phyloP scores from a whole-genome alignment of 2,113 vertebrate genomes.

The Picathartes gymnocephalus region DNA sequence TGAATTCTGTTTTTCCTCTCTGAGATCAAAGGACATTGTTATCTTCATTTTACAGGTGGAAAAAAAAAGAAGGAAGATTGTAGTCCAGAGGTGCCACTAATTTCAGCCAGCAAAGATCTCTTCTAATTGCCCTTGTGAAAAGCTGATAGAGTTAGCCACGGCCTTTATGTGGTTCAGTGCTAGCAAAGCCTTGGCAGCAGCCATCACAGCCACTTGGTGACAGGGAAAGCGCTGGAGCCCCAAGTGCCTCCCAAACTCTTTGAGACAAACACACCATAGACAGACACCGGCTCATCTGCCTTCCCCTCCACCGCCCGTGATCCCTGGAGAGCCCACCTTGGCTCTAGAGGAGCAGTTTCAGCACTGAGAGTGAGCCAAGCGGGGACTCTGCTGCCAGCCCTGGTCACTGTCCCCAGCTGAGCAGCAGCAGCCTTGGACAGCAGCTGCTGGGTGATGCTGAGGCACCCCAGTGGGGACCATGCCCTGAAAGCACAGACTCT shows the following conservation, averaged over 20 bases:
- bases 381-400: background rate
- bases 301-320: background rate
- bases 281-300: background rate
- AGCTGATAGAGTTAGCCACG: background rate
- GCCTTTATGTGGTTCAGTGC: background rate
- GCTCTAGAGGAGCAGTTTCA: background rate
- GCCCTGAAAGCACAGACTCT: background rate
- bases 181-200: background rate
- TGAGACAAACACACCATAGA: rapidly evolving
- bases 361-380: rapidly evolving
- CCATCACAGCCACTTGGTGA: background rate
- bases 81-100: conserved; percentile 6
- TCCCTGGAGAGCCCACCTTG: background rate
- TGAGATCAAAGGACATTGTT: conserved; percentile 2
- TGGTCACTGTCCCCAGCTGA: rapidly evolving
- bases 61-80: background rate
- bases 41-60: conserved; percentile 54
- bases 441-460: rapidly evolving
- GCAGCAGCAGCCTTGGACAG: background rate
- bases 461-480: background rate
- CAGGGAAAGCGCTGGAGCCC: rapidly evolving
- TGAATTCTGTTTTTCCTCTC: conserved; percentile 5
- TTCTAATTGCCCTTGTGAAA: conserved; percentile 24
- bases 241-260: background rate
- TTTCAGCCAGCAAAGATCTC: conserved; percentile 7